Conservation (phyloP, 1,140 invertebrate genomes). For the Zophobas morio region DNA sequence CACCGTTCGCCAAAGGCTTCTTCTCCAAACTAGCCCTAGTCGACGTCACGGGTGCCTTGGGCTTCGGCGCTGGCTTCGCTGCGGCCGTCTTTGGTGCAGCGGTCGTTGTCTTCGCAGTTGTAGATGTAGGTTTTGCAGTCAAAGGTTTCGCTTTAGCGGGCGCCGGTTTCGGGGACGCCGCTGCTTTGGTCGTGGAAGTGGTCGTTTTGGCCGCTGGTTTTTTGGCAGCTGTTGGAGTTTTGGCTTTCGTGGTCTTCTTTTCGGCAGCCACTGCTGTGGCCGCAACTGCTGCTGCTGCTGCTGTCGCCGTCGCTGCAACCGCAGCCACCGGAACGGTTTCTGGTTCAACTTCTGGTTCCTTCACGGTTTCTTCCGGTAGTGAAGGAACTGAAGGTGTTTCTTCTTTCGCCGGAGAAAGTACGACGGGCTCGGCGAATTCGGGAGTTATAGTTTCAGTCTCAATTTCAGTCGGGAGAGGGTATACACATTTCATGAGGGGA, state of each 20-base stretch:
- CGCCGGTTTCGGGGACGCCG: slow-evolving; percentile 50
- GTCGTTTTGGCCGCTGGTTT: slow-evolving; percentile 56
- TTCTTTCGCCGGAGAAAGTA: slow-evolving; percentile 58
- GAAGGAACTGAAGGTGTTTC: slow-evolving; percentile 45
- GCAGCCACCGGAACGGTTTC: slow-evolving; percentile 6
- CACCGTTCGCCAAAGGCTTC: slow-evolving; percentile 71
- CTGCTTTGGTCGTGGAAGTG: slow-evolving; percentile 53
- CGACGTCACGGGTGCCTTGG: slow-evolving; percentile 50
- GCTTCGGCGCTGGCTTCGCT: slow-evolving; percentile 46
- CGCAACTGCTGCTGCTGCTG: slow-evolving; percentile 60
- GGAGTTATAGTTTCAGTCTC: slow-evolving; percentile 45
- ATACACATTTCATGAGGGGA: slow-evolving; percentile 39
- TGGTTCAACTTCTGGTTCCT: slow-evolving; percentile 44
- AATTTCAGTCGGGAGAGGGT: slow-evolving; percentile 21
- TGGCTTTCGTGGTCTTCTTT: slow-evolving; percentile 54
- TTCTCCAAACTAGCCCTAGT: slow-evolving; percentile 67
- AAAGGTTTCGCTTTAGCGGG: slow-evolving; percentile 53
- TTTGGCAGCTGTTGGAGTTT: slow-evolving; percentile 57
- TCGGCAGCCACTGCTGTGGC: slow-evolving; percentile 55
- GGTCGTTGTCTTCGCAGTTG: slow-evolving; percentile 29
- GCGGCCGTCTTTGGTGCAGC: slow-evolving; percentile 43
- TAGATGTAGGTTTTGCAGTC: slow-evolving; percentile 28
- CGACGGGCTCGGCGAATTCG: slow-evolving; percentile 57
- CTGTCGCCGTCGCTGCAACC: slow-evolving; percentile 51
- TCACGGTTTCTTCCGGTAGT: slow-evolving; percentile 44